A percentile compares a stretch with the other conserved stretches of the same genome.
phyloP scores from a whole-genome alignment of 2,888 invertebrate genomes.

The Micoletzkya japonica region DNA sequence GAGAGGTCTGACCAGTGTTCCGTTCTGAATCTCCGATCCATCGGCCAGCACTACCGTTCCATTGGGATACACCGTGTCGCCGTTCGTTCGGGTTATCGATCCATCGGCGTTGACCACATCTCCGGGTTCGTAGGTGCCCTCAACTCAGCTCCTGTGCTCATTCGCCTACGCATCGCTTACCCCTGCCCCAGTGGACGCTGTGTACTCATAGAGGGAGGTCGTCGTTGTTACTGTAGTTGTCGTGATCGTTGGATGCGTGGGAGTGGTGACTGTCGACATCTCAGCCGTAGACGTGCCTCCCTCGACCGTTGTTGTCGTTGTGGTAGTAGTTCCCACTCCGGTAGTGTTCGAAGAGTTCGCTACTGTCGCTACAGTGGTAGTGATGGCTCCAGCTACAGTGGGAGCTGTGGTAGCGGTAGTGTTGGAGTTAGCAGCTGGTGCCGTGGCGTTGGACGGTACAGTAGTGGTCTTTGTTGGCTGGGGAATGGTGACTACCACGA shows the following conservation, averaged over 20 bases:
- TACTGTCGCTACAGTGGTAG: not conserved
- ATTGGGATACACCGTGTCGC: conserved; percentile 21
- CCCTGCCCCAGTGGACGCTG: conserved; percentile 1
- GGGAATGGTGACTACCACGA: too few relatives aligned
- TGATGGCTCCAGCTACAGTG: not conserved
- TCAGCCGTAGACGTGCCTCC: too few relatives aligned
- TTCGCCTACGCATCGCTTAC: not conserved
- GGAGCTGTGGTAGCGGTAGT: not conserved
- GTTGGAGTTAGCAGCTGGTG: too few relatives aligned
- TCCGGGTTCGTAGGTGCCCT: conserved; percentile 23
- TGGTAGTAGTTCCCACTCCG: not conserved
- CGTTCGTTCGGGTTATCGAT: conserved; percentile 10
- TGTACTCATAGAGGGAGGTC: conserved; percentile 7
- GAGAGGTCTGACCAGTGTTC: conserved; percentile 1
- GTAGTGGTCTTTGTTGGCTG: too few relatives aligned
- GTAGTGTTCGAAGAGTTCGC: not conserved
- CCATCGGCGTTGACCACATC: conserved; percentile 5
- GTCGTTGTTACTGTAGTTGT: conserved; percentile 23
- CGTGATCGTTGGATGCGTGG: too few relatives aligned
- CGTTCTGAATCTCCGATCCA: conserved; percentile 5
- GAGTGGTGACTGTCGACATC: too few relatives aligned
- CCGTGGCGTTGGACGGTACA: too few relatives aligned
- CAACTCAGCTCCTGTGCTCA: not conserved
- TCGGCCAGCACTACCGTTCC: conserved; percentile 7
- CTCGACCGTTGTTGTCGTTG: conserved; percentile 1